phyloP scores from a whole-genome alignment of 2,888 invertebrate genomes.

The Microctonus hyperodae region DNA sequence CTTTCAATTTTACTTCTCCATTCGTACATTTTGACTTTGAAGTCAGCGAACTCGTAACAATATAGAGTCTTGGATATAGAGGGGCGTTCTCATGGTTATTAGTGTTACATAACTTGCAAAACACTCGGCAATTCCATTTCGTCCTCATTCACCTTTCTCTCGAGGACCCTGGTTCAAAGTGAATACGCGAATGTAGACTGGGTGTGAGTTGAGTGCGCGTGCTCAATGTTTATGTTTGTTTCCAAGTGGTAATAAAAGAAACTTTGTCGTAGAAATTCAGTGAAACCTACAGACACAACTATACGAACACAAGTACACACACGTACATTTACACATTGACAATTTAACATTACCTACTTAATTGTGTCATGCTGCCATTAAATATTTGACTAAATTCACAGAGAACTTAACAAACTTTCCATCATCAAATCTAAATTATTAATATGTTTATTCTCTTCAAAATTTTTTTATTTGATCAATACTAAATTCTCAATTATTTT shows the following conservation, averaged over 20 bases:
- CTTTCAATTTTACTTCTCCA: not conserved
- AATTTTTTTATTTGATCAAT: not conserved
- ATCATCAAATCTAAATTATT: not conserved
- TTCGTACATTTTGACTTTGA: not conserved
- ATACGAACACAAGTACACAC: not conserved
- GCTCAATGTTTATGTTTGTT: constrained; percentile 31
- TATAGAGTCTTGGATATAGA: not conserved
- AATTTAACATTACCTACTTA: not conserved
- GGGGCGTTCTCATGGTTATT: constrained; percentile 21
- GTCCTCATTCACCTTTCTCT: not conserved
- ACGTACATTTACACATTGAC: not conserved
- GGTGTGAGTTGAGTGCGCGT: constrained; percentile 17
- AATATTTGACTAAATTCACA: not conserved
- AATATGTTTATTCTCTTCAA: not conserved
- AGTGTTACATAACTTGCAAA: constrained; percentile 26
- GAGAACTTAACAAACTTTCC: not conserved
- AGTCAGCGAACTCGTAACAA: not conserved
- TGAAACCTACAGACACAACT: not conserved
- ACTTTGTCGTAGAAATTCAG: constrained; percentile 8
- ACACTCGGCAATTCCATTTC: constrained; percentile 20
- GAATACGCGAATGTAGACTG: constrained; percentile 14
- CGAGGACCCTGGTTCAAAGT: constrained; percentile 24
- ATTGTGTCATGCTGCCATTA: not conserved
- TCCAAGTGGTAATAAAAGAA: constrained; percentile 21
- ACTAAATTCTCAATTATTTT: constrained; percentile 5